Percentiles rank a stretch among this genome's conserved stretches.
phyloP scores from a whole-genome alignment of 2,113 vertebrate genomes.

The Nerophis lumbriciformis region DNA sequence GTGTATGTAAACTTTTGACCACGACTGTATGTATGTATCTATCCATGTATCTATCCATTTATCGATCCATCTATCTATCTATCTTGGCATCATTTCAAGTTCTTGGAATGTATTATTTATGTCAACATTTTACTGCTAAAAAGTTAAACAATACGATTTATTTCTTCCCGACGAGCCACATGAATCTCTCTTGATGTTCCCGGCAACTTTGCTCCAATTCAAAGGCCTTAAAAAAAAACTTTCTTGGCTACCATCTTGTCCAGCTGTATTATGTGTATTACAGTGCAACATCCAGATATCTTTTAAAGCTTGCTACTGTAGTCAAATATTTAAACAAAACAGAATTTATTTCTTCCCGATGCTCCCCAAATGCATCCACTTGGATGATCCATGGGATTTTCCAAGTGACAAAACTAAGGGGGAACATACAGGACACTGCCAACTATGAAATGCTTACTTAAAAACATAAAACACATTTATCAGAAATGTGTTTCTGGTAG shows the following conservation, averaged over 20 bases:
- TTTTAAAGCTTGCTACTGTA: background rate
- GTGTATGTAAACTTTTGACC: too few species aligned
- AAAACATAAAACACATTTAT: background rate
- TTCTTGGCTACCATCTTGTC: background rate
- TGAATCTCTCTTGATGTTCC: slow-evolving; percentile 10
- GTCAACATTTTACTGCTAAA: background rate
- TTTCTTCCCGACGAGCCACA: background rate
- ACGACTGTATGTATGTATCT: too few species aligned
- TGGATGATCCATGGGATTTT: background rate
- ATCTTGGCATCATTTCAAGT: background rate
- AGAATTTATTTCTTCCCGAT: background rate
- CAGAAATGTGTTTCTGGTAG: background rate
- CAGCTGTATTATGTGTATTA: slow-evolving; percentile 4
- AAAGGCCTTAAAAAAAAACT: background rate
- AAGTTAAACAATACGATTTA: background rate
- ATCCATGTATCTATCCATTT: too few species aligned
- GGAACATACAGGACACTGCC: background rate
- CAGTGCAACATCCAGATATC: background rate
- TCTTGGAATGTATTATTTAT: background rate
- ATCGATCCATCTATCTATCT: background rate
- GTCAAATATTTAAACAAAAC: background rate
- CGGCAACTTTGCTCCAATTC: slow-evolving; percentile 5
- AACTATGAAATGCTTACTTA: background rate
- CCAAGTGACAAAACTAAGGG: background rate
- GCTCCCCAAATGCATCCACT: background rate